Base-by-base conservation (phyloP, 1,140 invertebrate species). In the Brachionus manjavacas region DNA sequence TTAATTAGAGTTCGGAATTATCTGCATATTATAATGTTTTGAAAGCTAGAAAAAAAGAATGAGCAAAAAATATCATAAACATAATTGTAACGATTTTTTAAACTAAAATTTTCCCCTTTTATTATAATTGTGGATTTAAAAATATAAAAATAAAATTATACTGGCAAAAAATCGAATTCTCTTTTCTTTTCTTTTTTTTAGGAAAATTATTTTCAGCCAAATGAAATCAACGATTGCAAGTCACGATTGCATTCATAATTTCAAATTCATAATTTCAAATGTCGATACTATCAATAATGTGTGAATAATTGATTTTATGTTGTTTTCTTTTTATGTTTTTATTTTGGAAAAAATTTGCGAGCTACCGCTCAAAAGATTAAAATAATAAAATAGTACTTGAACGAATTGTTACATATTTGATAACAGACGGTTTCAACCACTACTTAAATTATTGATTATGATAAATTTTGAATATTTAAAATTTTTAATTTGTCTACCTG, bases 1-100 rank as follows among this genome's bases (percentile, higher is more conserved):
- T 25, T 76, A 49, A 49, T 76, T 76, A 76, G 49, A 76, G 7
- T 76, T 76, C 49, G 72, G 72, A 76, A 76, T 76, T 76, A 76
- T 76, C 72, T 49, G 72, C 46, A 76, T 76, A 76, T 76, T 49
- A 49, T 49, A 74, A 41, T 74, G 20, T 41, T 74, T n/a, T 74
- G 14, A 41, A 23, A 16, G 46, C 43, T 35, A 49, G 20, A 14
- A 25, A 25, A 41, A 74, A 74, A 74, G 8, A 41, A n/a, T 41
- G 20, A 41, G 20, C 31, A 74, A 39, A 74, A n/a, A 20, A 76
- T 76, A 76, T 12, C 41, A 76, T 76, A 76, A 52, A 31, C 72
- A 76, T 76, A 76, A 76, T 76, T 76, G 39, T 76, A 76, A 76
- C 43, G 72, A 76, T 76, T 76, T 76, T 74, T 74, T 41, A 41